Evolutionary conservation across 2,797 vertebrate species (phyloP), one percentile per base, ranked within the genome.

Genomic region (Parambassis ranga): DNA sequence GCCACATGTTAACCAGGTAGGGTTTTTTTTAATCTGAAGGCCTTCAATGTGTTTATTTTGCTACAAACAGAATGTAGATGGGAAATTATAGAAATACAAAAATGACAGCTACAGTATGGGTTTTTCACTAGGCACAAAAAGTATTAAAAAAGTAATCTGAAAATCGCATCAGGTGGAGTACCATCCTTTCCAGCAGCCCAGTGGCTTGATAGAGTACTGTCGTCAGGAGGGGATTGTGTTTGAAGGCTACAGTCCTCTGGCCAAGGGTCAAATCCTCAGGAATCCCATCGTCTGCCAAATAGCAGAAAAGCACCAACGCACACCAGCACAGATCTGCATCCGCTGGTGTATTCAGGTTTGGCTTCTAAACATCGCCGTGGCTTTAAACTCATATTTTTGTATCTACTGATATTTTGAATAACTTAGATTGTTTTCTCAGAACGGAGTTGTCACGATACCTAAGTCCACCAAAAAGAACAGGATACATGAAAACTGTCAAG

Each of bases 181-280:
- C 50, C 90, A 95, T 79, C 92, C 92, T 57, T 95, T 93, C 77
- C 91, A 94, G 88, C 93, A 92, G 70, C 90, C 92, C 49, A 83
- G 78, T 56, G 77, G 88, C 5, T 69, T 93, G 65, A 72, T 89
- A 15, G 76, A 91, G 37, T 93, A 92, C 37, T 95, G 93, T 53
- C 84, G 20, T 38, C 86, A 71, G 24, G 87, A 91, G 79, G 83
- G 87, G 24, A 93, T 87, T 48, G 89, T 89, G 68, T 94, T 95
- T 62, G 89, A 93, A 86, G 93, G 92, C 20, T 93, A 91, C 74
- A 91, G 91, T 66, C 92, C 92, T 16, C 82, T 94, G 80, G 94
- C 90, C 22, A 92, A 92, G 79, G 90, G 91, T 42, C 84, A 93
- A 70, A 88, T 83, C 10, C 75, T 93, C 53, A 71, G 39, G 50